Conservation (phyloP, 1,140 invertebrate species). For the Ridgeia piscesae region DNA sequence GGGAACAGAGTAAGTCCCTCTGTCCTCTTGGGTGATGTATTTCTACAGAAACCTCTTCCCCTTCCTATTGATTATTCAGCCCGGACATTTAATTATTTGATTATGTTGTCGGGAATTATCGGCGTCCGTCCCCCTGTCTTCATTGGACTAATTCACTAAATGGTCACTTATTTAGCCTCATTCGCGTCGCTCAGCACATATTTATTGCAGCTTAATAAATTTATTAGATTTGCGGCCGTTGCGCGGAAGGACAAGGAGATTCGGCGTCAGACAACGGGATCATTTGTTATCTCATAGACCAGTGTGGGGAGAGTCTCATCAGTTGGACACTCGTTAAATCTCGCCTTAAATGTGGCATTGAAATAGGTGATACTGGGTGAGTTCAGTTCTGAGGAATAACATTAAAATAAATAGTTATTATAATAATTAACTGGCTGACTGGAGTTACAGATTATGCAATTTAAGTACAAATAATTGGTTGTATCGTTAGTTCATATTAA, state of each 20-base stretch:
- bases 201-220: constrained; percentile 2
- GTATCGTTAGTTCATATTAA: no score
- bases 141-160: background rate
- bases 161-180: background rate
- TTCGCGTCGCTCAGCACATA: background rate
- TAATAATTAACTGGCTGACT: background rate
- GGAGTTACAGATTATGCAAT: no score
- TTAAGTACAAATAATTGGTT: no score
- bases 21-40: background rate
- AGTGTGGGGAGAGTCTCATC: background rate
- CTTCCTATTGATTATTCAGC: background rate
- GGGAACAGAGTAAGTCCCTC: background rate
- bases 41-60: background rate
- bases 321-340: background rate
- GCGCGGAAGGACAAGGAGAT: background rate
- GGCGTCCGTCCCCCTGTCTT: background rate
- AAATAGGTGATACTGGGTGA: background rate
- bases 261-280: background rate
- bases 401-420: background rate
- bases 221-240: background rate
- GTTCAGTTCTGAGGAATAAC: background rate
- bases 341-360: background rate
- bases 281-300: background rate
- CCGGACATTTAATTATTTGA: background rate
- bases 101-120: background rate